Evolutionary conservation across 1,140 invertebrate genomes (phyloP).

Genomic region (Papilio dardanus): DNA sequence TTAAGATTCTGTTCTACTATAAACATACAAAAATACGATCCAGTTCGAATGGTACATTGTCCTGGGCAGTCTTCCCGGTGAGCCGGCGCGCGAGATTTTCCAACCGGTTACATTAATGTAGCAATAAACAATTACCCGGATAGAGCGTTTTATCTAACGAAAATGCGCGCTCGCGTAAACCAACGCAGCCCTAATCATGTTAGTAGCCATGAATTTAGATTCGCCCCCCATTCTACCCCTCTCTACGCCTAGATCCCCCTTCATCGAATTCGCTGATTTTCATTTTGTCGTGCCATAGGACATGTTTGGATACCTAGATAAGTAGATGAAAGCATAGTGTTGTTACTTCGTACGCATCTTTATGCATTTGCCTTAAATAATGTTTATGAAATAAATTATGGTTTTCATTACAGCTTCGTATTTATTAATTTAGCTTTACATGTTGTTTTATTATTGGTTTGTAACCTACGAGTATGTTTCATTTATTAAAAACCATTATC

Average conservation of each 20-base stretch:
- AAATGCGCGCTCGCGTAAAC: conserved; percentile 50
- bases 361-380: too few relatives aligned
- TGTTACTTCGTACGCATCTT: too few relatives aligned
- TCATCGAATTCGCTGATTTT: conserved; percentile 21
- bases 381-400: too few relatives aligned
- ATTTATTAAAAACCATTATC: too few relatives aligned
- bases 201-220: conserved; percentile 61
- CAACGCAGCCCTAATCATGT: conserved; percentile 55
- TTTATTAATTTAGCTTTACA: too few relatives aligned
- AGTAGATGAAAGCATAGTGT: neutral
- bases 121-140: conserved; percentile 56
- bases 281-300: conserved; percentile 20
- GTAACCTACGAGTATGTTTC: too few relatives aligned
- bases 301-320: neutral
- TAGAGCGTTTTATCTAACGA: conserved; percentile 54
- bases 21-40: neutral
- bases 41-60: conserved; percentile 14
- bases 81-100: conserved; percentile 37
- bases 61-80: conserved; percentile 38
- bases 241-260: neutral
- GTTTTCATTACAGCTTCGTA: too few relatives aligned
- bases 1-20: neutral
- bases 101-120: conserved; percentile 41
- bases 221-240: conserved; percentile 34
- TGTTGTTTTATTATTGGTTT: neutral